Base-by-base conservation (phyloP, 2,888 invertebrate species). In the Chaitophorus viminalis region DNA sequence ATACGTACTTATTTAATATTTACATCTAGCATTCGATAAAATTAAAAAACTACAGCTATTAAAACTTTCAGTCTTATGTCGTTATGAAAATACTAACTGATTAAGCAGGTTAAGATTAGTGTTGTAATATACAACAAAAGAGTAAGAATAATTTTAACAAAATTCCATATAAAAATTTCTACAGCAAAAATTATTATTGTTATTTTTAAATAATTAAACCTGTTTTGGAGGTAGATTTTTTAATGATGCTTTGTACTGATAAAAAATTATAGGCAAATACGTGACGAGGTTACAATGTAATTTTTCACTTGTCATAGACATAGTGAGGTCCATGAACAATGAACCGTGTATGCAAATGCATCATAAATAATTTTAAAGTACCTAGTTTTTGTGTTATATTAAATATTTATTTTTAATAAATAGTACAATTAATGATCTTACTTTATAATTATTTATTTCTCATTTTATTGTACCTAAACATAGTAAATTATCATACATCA, bases 261-360 rank as follows among this genome's bases (percentile, higher is more conserved):
- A 74, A 65, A 25, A 81, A 87, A 81, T 81, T 75, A 76, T 46
- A 87, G 31, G 72, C 60, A 81, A 87, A 81, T 87, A 87, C 87
- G 87, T 87, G 87, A 87, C 87, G 18, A 74, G 79, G 81, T 87
- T 87, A 46, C 75, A 87, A 87, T 74, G n/a, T 87, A 81, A 79
- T 65, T 87, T 81, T 74, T 75, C 74, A 65, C 81, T 60, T 81
- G 60, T 31, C 65, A 46, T 31, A 72, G 31, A 74, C 70, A 36
- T 3, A 52, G 54, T 68, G 31, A 78, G 18, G 72, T 39, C 60
- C 86, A 86, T 79, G 72, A 86, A 86, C 78, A 78, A 54, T 54
- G 52, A 68, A 68, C n/a, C 78, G 21, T 70, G 85, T 85, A 85
- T 36, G 54, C 18, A 86, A 86, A 72, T 79, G 14, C 21, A n/a